Conservation (phyloP, 2,888 invertebrate species). For the Allophyes oxyacanthae region DNA sequence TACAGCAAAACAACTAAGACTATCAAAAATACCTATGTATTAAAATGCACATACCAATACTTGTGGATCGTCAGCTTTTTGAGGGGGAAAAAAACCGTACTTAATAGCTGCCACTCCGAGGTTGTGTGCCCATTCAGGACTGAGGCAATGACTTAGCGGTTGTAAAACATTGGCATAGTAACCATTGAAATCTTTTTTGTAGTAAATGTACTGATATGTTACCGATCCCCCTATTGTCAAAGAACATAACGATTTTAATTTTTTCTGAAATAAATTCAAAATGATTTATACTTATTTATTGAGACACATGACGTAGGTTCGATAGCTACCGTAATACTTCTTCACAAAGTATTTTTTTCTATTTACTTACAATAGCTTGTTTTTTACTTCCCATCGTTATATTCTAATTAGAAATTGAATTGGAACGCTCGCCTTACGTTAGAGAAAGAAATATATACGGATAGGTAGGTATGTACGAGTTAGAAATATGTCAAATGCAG, state of each 20-base stretch:
- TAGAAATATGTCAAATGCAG: no score
- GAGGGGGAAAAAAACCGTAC: constrained; percentile 92
- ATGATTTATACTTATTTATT: no score
- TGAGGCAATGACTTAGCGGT: constrained; percentile 92
- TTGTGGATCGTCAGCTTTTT: constrained; percentile 89
- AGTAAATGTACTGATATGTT: constrained; percentile 91
- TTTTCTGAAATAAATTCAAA: constrained; percentile 86
- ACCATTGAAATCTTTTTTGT: constrained; percentile 93
- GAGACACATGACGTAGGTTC: no score
- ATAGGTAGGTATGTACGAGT: no score
- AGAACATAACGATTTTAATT: constrained; percentile 91
- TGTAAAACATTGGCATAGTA: constrained; percentile 93
- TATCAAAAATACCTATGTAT: not conserved
- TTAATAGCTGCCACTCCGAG: constrained; percentile 93
- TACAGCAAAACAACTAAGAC: not conserved
- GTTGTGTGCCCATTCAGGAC: constrained; percentile 95
- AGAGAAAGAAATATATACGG: no score
- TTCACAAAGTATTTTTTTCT: no score
- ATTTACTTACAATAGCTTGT: constrained; percentile 20
- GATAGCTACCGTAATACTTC: no score
- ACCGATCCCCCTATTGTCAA: constrained; percentile 91
- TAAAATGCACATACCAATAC: constrained; percentile 88
- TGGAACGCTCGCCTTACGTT: no score
- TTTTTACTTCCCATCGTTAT: constrained; percentile 29
- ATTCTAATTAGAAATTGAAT: not conserved